Conservation (phyloP, 2,113 vertebrate species). For the Limnothrissa miodon region DNA sequence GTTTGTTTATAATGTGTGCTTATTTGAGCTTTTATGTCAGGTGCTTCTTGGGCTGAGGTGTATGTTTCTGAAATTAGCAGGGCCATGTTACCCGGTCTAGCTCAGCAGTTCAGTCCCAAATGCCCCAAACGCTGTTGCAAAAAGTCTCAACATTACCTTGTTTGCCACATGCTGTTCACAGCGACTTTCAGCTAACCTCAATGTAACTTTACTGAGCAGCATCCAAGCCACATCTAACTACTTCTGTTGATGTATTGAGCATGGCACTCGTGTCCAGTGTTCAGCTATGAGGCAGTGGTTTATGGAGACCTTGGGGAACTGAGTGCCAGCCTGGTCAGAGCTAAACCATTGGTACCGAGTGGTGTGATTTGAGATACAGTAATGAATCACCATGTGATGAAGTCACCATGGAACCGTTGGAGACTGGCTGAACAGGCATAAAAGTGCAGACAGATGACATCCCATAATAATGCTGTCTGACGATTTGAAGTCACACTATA, state of each 20-base stretch:
- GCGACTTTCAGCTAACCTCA: conserved; percentile 22
- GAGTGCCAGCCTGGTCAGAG: conserved; percentile 34
- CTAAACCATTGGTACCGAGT: conserved; percentile 11
- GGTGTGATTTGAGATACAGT: conserved; percentile 35
- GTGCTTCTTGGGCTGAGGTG: neutral
- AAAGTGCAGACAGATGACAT: neutral
- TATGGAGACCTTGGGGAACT: conserved; percentile 42
- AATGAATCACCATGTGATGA: conserved; percentile 9
- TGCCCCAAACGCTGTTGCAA: neutral
- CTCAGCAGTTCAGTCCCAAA: neutral
- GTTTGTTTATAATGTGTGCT: neutral
- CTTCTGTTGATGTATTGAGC: neutral
- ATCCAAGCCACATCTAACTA: neutral
- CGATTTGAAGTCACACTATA: neutral
- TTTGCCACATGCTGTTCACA: conserved; percentile 34
- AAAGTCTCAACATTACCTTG: neutral
- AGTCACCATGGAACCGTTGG: neutral
- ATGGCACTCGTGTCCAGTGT: conserved; percentile 38
- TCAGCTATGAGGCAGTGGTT: conserved; percentile 40
- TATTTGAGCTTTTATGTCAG: neutral
- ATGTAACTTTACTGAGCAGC: conserved; percentile 15
- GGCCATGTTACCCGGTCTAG: neutral
- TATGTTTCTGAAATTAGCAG: neutral
- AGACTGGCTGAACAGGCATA: neutral
- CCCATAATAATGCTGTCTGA: neutral